A percentile compares a stretch with the other conserved stretches of the same genome.
Conservation (phyloP, 2,888 invertebrate genomes). For the Cistogaster globosa region DNA sequence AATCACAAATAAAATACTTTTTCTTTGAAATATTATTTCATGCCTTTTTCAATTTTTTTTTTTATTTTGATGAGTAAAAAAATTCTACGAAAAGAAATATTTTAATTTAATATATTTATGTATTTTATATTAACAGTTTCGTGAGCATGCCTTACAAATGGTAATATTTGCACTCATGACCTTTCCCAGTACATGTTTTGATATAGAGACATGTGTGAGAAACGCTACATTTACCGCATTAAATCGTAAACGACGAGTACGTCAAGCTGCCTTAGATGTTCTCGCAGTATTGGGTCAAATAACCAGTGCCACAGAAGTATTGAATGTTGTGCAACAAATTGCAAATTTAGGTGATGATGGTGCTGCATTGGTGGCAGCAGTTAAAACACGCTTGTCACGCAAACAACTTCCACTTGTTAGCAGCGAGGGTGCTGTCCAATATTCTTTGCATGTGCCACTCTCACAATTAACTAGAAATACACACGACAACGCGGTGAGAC, state of each 20-base stretch:
- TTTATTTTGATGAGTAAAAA: background rate
- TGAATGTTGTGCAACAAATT: slow-evolving; percentile 86
- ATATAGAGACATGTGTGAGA: slow-evolving; percentile 83
- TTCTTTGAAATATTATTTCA: background rate
- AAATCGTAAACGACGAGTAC: slow-evolving; percentile 88
- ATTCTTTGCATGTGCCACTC: slow-evolving; percentile 87
- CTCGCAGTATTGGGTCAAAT: slow-evolving; percentile 91
- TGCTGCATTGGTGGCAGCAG: slow-evolving; percentile 86
- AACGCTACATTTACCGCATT: slow-evolving; percentile 82
- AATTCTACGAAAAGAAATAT: background rate
- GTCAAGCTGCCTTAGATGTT: slow-evolving; percentile 91
- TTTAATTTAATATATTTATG: background rate
- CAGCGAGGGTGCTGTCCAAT: slow-evolving; percentile 89
- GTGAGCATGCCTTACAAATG: slow-evolving; percentile 90
- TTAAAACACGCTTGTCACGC: slow-evolving; percentile 89
- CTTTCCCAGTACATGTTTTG: slow-evolving; percentile 90
- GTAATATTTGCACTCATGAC: slow-evolving; percentile 90
- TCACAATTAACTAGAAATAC: slow-evolving; percentile 55
- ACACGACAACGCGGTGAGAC: slow-evolving; percentile 69
- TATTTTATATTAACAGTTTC: slow-evolving; percentile 83
- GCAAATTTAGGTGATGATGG: slow-evolving; percentile 83
- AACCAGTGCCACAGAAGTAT: slow-evolving; percentile 86
- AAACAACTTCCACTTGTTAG: slow-evolving; percentile 89
- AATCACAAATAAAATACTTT: too few species aligned
- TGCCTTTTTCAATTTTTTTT: background rate